These are phyloP conservation scores for Zeugodacus cucurbitae DNA, from an alignment of 1,140 invertebrate species.

Conservation along the genomic window DNA sequence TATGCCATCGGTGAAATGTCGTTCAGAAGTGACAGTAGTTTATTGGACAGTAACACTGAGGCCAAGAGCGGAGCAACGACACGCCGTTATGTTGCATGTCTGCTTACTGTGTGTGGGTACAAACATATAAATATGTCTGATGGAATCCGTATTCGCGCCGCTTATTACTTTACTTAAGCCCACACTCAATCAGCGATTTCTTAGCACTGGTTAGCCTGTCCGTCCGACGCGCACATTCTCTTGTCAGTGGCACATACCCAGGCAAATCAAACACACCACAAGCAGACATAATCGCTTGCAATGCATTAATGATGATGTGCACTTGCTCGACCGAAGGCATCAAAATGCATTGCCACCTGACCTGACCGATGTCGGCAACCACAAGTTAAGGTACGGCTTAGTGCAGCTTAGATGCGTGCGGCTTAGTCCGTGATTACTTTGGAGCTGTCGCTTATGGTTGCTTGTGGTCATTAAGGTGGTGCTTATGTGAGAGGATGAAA, in stretches of 20 bases:
- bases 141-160: not conserved
- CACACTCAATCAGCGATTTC: not conserved
- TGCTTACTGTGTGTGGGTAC: not conserved
- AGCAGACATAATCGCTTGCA: not conserved
- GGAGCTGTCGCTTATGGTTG: not conserved
- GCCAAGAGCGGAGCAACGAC: not conserved
- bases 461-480: too few species aligned
- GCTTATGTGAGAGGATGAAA: too few species aligned
- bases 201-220: not conserved
- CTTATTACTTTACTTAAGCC: not conserved
- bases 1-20: not conserved
- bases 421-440: not conserved
- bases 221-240: not conserved
- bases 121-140: not conserved
- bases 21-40: not conserved
- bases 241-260: not conserved
- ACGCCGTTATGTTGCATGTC: not conserved
- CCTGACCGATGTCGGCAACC: not conserved
- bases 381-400: not conserved
- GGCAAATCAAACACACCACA: not conserved
- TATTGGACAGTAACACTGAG: not conserved
- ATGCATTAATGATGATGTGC: not conserved
- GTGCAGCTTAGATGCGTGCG: not conserved
- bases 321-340: not conserved
- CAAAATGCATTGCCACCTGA: not conserved